These are phyloP conservation scores for Pachypeltis micranthus DNA, from an alignment of 1,140 invertebrate genomes.

Conservation along the genomic window DNA sequence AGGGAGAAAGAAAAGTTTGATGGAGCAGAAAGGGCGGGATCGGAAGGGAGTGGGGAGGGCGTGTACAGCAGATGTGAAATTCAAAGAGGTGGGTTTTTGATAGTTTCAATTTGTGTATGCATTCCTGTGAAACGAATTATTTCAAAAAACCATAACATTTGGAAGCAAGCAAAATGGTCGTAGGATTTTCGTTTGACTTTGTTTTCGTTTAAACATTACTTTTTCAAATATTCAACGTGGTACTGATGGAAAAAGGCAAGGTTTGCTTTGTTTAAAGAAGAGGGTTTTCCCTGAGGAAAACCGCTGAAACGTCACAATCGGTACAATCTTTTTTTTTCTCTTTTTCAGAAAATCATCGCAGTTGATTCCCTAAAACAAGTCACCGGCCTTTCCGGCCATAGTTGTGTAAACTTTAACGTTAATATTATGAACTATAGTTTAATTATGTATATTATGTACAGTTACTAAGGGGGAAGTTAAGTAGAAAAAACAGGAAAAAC, in stretches of 20 bases:
- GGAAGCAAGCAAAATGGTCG: constrained; percentile 9
- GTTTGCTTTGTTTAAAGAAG: not conserved
- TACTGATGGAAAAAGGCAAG: not conserved
- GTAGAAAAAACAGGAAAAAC: not conserved
- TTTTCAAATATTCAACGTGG: not conserved
- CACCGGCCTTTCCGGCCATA: not conserved
- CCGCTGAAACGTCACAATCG: not conserved
- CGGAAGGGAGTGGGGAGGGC: too few relatives aligned
- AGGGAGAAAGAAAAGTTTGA: too few relatives aligned
- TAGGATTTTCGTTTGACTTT: not conserved
- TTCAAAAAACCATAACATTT: not conserved
- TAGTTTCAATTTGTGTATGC: too few relatives aligned
- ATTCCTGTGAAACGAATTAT: too few relatives aligned
- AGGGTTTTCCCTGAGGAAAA: not conserved
- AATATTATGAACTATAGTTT: not conserved
- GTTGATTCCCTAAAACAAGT: not conserved
- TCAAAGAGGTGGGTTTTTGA: too few relatives aligned
- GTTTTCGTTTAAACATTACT: not conserved
- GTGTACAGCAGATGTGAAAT: too few relatives aligned
- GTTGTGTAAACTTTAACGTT: not conserved
- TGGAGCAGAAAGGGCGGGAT: too few relatives aligned
- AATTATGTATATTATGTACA: not conserved
- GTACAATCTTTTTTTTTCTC: not conserved
- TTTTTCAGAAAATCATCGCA: constrained; percentile 1
- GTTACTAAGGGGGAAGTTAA: too few relatives aligned